Evolutionary conservation across 2,113 vertebrate genomes (phyloP), one percentile per base, ranked within the genome.

Genomic region (Prunella himalayana): DNA sequence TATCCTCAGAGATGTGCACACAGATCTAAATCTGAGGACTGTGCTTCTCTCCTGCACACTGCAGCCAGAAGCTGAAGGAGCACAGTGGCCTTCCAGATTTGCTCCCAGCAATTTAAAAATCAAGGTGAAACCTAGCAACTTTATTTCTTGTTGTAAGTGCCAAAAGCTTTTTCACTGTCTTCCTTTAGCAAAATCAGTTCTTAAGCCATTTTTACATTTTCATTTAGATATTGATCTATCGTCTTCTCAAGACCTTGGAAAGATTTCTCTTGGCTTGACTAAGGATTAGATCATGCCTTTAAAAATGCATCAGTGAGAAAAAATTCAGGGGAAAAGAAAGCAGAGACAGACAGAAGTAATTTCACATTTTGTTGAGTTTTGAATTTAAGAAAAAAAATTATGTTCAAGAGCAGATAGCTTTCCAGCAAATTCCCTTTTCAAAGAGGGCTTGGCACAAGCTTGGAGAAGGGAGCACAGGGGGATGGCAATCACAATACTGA

Each of bases 1-100:
- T 19, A 47, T 41, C 35, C 13, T 45, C 11, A 2, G 44, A 60
- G 1, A 1, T 2, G 0, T 15, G 16, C 53, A 68, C 15, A 42
- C 33, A 69, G 49, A 82, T 39, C 41, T 33, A 66, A 85, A 82
- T 22, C 13, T n/a, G 33, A 64, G 10, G 65, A 49, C 24, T n/a
- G 6, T 50, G 6, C 28, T 77, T 86, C 14, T 33, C 35, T 70
- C 49, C 57, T 16, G 11, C 13, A 15, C 2, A 4, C 24, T 86
- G 56, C n/a, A 91, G 73, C 8, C 61, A 76, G n/a, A 28, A 87
- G 75, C 37, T 57, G 42, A 82, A 87, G 57, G 14, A 93, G 33
- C 31, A 60, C 22, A 68, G 22, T 33, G 21, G 8, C 10, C 45
- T 85, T 53, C 13, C 61, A 72, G 33, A 69, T 57, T 72, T 69